Evolutionary conservation across 1,140 invertebrate genomes (phyloP), one percentile per base, ranked within the genome.

Genomic region (Drosophila ananassae): DNA sequence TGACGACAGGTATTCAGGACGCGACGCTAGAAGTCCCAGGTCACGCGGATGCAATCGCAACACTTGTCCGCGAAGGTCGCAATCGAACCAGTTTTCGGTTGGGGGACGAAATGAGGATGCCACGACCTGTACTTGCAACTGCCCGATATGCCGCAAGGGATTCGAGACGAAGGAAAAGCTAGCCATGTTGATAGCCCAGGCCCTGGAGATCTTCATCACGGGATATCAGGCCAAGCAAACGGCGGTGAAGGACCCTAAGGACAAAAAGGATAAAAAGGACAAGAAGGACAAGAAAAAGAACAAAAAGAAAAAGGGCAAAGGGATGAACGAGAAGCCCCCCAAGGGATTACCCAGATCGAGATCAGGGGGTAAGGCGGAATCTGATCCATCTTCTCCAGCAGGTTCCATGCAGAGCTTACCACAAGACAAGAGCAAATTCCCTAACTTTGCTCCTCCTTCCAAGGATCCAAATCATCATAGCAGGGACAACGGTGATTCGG

Each of bases 121-220:
- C n/a, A 61, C 2, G 0, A 2, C 21, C 8, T 44, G 55, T 32
- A 50, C 30, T 8, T 79, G 79, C 30, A 44, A 57, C 9, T 75
- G 71, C 32, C 25, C 47, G 1, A 48, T 8, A 1, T 78, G 75
- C 22, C 17, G 44, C 3, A 39, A 51, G 3, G 46, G 24, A 5
- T 34, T 17, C 8, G 61, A 76, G 7, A 2, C 47, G 6, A 61
- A 34, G 6, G 48, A 39, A 0, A 63, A 55, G 25, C 58, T 83
- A 3, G 22, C 77, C 6, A 10, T 6, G 12, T 44, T 84, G 0
- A 48, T 83, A 4, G 58, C 66, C 4, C 25, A 73, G 34, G 72
- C 80, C 0, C 22, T 83, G 0, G 72, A 83, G 32, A 63, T 84
- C 6, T 79, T 83, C n/a, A 24, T 78, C 3, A 1, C 24, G 1